phyloP scores from a whole-genome alignment of 37 sponge, comb jelly and placozoan species.

The Eunapius fragilis region DNA sequence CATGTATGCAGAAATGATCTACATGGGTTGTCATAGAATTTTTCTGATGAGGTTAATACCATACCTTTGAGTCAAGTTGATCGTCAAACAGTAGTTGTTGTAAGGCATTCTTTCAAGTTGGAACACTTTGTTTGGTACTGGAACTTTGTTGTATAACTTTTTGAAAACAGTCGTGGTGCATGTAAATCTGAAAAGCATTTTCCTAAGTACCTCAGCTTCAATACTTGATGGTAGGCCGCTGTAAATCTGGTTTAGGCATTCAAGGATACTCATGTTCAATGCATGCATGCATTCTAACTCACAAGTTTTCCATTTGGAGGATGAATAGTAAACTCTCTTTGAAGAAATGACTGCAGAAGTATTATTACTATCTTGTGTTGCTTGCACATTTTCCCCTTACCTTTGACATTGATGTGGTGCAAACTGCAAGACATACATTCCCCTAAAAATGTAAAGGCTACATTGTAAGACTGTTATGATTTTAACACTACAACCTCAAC shows the following conservation, averaged over 20 bases:
- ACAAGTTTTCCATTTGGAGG: background rate
- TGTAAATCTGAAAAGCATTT: background rate
- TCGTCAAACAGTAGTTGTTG: background rate
- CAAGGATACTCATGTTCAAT: background rate
- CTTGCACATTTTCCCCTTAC: background rate
- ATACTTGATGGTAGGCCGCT: background rate
- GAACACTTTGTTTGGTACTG: background rate
- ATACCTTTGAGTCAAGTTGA: background rate
- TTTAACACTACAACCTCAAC: background rate
- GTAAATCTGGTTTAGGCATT: background rate
- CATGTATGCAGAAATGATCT: background rate
- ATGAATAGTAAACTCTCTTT: background rate
- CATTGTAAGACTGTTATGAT: background rate
- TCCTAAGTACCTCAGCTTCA: background rate
- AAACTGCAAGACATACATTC: background rate
- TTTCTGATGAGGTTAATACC: background rate
- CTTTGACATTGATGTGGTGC: background rate
- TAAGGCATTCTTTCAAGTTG: background rate
- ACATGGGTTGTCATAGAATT: background rate
- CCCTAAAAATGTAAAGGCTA: background rate
- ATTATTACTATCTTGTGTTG: too few relatives aligned
- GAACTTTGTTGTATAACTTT: background rate
- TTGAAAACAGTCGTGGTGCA: background rate
- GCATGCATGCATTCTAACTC: background rate
- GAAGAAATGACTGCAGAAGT: background rate